Percentiles rank a stretch among this genome's conserved stretches.
Evolutionary conservation across 2,797 vertebrate species (phyloP).

Genomic region (Enteromius argenteus): DNA sequence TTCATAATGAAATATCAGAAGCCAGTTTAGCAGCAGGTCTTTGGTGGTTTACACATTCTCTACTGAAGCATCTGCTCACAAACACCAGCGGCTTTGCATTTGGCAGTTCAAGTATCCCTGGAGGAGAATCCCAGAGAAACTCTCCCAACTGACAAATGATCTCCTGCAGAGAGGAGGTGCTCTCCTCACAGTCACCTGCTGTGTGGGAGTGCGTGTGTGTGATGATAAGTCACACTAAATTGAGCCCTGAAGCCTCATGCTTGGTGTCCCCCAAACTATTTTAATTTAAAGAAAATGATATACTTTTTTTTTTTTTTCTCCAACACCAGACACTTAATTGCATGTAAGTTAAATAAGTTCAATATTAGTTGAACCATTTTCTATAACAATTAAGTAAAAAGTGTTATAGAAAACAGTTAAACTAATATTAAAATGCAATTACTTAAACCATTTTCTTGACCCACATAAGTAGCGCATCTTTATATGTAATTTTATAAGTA

Average conservation of each 20-base stretch:
- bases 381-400: no score
- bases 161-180: background rate
- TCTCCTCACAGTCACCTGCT: slow-evolving; percentile 1
- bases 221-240: background rate
- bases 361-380: no score
- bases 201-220: slow-evolving; percentile 2
- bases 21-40: slow-evolving; percentile 30
- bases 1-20: slow-evolving; percentile 37
- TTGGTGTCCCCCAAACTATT: background rate
- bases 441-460: no score
- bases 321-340: no score
- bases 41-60: slow-evolving; percentile 14
- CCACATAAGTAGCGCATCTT: no score
- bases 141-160: slow-evolving; percentile 37
- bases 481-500: no score
- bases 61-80: slow-evolving; percentile 38
- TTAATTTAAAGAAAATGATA: no score
- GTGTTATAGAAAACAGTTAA: no score
- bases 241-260: background rate
- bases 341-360: no score
- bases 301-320: no score
- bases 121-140: slow-evolving; percentile 26
- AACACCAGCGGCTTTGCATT: slow-evolving; percentile 15
- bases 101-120: slow-evolving; percentile 33
- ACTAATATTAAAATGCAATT: no score